Percentiles rank a stretch among this genome's conserved stretches.
Evolutionary conservation across 2,888 invertebrate species (phyloP).

Genomic region (Andrena bicolor): DNA sequence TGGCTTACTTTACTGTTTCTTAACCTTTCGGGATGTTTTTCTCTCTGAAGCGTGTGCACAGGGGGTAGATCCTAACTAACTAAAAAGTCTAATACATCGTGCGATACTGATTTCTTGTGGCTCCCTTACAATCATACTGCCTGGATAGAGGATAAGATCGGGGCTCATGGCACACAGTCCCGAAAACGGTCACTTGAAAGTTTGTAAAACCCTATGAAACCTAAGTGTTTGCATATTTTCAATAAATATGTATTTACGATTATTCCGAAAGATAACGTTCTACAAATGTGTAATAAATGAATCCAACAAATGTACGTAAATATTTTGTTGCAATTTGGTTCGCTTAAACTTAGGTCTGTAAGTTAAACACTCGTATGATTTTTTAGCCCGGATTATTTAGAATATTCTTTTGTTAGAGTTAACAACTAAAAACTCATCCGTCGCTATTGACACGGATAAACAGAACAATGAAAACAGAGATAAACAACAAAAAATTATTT

Average conservation of each 20-base stretch:
- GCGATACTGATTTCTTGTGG: slow-evolving; percentile 13
- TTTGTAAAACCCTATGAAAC: slow-evolving; percentile 1
- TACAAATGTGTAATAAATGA: slow-evolving; percentile 17
- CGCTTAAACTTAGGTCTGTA: slow-evolving; percentile 27
- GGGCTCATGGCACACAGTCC: slow-evolving; percentile 35
- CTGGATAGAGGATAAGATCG: slow-evolving; percentile 15
- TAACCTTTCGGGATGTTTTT: slow-evolving; percentile 41
- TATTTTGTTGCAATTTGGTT: slow-evolving; percentile 41
- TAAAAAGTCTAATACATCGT: slow-evolving; percentile 37
- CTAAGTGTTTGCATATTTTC: slow-evolving; percentile 1
- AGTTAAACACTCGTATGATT: slow-evolving; percentile 42
- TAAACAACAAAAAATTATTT: no score
- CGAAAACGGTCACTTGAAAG: neutral
- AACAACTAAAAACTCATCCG: no score
- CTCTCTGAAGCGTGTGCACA: slow-evolving; percentile 48
- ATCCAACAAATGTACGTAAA: slow-evolving; percentile 45
- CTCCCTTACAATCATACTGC: neutral
- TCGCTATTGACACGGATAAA: no score
- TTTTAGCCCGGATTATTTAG: slow-evolving; percentile 47
- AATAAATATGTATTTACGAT: slow-evolving; percentile 4
- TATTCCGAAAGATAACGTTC: slow-evolving; percentile 3
- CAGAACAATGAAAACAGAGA: no score
- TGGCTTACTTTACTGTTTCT: neutral
- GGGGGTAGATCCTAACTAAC: slow-evolving; percentile 31
- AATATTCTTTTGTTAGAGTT: slow-evolving; percentile 1